Evolutionary conservation across 2,113 vertebrate species (phyloP), one percentile per base, ranked within the genome.

Genomic region (Poicephalus meyeri): DNA sequence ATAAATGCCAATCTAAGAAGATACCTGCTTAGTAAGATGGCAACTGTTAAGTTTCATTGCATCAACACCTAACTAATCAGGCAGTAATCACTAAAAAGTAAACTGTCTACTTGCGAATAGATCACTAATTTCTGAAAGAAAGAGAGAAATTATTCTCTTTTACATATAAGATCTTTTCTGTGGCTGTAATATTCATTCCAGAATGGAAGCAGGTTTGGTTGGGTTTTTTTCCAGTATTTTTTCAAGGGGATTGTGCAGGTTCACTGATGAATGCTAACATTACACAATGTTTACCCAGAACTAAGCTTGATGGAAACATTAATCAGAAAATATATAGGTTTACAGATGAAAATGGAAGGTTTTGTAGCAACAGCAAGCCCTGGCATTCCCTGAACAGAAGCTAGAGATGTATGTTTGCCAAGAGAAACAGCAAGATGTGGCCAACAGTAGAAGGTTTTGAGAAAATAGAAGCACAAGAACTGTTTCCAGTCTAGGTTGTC

Each of bases 291-390:
- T 96, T 92, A 87, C 47, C 42, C 74, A 65, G 74, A 19, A 82
- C 41, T 55, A 63, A 91, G 50, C 28, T 46, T 46, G 50, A 84
- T 86, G 66, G 88, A 96, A 92, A 92, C 58, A 46, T 47, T 88
- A 92, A 95, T 95, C 56, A 85, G 80, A 86, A 93, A 92, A 92
- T 77, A 68, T 53, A 77, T 64, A 84, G 35, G 24, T 78, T 89
- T 93, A 74, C 47, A 33, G 46, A 33, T 44, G 73, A 83, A 91
- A 69, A 44, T 2, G 86, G 44, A 93, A 78, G 46, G 10, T 87
- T 95, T 85, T 61, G 44, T 53, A 87, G 80, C 74, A 89, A 71
- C 58, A 80, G 28, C 61, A 81, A 91, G 78, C 24, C 39, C 60
- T 60, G 70, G 20, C 33, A 19, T 60, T 80, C 63, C 41, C 41